Evolutionary conservation across 64 coral and sea anemone genomes (phyloP).

Genomic region (Acropora yongei): DNA sequence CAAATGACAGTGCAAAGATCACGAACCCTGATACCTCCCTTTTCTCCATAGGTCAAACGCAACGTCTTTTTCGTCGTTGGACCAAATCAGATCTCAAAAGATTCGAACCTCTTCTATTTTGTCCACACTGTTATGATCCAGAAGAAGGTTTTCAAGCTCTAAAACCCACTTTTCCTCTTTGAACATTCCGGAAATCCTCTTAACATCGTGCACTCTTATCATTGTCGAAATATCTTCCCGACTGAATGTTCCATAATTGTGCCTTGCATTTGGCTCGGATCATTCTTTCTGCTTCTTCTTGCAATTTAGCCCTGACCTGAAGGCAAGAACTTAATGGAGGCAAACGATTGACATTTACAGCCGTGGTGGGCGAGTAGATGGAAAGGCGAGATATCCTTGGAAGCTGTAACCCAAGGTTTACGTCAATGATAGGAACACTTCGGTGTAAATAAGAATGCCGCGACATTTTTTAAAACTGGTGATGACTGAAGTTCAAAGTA

Average conservation of each 20-base stretch:
- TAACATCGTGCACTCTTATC: background rate
- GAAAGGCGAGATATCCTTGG: background rate
- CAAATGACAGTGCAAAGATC: conserved; percentile 2
- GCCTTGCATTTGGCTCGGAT: background rate
- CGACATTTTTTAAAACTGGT: background rate
- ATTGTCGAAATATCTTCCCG: background rate
- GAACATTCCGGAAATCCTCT: background rate
- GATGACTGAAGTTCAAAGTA: background rate
- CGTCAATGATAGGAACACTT: background rate
- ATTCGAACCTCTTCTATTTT: conserved; percentile 1
- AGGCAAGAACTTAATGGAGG: background rate
- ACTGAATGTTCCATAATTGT: background rate
- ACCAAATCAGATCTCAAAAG: conserved; percentile 6
- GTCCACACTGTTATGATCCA: background rate
- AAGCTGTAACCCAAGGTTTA: background rate
- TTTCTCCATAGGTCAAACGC: background rate
- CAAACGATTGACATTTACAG: background rate
- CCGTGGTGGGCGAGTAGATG: background rate
- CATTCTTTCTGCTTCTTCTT: background rate
- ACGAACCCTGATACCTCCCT: conserved; percentile 10
- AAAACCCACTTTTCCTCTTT: conserved; percentile 18
- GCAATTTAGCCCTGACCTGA: background rate
- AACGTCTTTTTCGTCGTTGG: background rate
- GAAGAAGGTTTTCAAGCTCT: background rate
- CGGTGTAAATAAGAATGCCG: background rate